A percentile compares a stretch with the other conserved stretches of the same genome.
These are phyloP conservation scores for Athalia cordata DNA, from an alignment of 2,888 invertebrate species.

Conservation along the genomic window DNA sequence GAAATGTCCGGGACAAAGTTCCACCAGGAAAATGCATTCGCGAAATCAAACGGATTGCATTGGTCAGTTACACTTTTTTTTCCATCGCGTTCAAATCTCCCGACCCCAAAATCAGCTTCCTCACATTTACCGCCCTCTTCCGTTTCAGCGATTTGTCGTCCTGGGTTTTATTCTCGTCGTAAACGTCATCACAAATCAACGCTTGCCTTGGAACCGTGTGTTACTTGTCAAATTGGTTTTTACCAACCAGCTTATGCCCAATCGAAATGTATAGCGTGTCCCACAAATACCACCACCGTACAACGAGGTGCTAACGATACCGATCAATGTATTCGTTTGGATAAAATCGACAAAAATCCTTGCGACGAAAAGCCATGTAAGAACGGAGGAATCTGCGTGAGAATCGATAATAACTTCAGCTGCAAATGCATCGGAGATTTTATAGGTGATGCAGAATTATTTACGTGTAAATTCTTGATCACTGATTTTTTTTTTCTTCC, in stretches of 20 bases:
- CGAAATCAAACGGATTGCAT: conserved; percentile 75
- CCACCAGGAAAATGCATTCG: conserved; percentile 75
- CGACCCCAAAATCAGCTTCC: no score
- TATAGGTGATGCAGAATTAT: conserved; percentile 74
- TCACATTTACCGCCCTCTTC: conserved; percentile 20
- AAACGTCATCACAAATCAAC: conserved; percentile 66
- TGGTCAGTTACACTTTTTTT: conserved; percentile 71
- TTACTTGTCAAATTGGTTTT: conserved; percentile 72
- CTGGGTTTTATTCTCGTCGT: conserved; percentile 73
- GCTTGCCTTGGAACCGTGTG: conserved; percentile 61
- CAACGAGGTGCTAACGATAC: conserved; percentile 70
- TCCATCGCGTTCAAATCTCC: conserved; percentile 69
- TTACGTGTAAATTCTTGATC: no score
- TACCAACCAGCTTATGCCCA: conserved; percentile 79
- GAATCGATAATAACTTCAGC: conserved; percentile 64
- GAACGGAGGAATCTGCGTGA: conserved; percentile 72
- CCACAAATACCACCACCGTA: conserved; percentile 74
- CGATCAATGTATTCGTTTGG: conserved; percentile 74
- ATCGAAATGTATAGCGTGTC: conserved; percentile 77
- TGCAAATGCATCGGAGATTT: conserved; percentile 76
- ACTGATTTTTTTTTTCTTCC: no score
- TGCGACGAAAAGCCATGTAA: conserved; percentile 75
- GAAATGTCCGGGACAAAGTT: conserved; percentile 77
- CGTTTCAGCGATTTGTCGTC: conserved; percentile 75
- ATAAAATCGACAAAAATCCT: conserved; percentile 72